A percentile compares a stretch with the other conserved stretches of the same genome.
phyloP scores from a whole-genome alignment of 2,113 vertebrate genomes.

The Colistium nudipinnis region DNA sequence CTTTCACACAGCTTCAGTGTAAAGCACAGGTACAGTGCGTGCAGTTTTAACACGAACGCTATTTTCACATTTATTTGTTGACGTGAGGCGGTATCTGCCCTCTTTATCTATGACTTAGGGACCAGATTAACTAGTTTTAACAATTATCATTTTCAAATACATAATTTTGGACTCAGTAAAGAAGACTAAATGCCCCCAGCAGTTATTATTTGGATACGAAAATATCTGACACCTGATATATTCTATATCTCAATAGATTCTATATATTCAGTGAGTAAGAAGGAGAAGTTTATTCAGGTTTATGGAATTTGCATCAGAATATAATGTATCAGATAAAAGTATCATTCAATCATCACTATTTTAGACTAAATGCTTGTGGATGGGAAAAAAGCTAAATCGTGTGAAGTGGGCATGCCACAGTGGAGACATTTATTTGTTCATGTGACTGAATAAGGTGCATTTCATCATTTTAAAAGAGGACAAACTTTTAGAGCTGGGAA shows the following conservation, averaged over 20 bases:
- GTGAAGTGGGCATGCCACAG: background rate
- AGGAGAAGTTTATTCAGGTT: too few species aligned
- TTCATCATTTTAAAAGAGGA: background rate
- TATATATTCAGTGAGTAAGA: background rate
- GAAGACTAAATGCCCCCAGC: background rate
- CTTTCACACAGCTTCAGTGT: background rate
- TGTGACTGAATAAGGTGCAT: background rate
- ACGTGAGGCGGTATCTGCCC: too few species aligned
- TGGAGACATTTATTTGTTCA: background rate
- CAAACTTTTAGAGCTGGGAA: background rate
- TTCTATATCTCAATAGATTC: background rate
- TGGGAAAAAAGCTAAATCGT: background rate
- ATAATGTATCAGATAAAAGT: too few species aligned
- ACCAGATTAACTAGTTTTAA: background rate
- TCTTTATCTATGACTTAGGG: background rate
- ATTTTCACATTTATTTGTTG: background rate
- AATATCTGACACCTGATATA: background rate
- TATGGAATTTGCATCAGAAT: too few species aligned
- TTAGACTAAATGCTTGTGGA: background rate
- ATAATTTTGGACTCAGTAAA: background rate
- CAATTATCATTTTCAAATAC: background rate
- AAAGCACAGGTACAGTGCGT: background rate
- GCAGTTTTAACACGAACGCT: background rate
- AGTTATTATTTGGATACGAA: background rate
- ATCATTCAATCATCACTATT: too few species aligned